A percentile compares a stretch with the other conserved stretches of the same genome.
Conservation (phyloP, 2,113 vertebrate genomes). For the Pygoscelis antarcticus region DNA sequence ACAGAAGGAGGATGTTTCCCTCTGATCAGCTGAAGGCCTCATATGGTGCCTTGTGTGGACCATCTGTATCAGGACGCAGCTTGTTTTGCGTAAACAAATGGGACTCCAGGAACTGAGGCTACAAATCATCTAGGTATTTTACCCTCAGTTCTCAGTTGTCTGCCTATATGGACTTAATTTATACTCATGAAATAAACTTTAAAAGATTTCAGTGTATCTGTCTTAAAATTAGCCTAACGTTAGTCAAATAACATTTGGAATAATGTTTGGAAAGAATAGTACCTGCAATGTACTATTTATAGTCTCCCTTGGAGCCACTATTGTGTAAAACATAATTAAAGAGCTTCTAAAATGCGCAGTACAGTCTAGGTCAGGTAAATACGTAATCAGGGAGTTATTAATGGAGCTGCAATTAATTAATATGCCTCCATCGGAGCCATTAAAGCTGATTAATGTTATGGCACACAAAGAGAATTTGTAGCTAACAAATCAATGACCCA, state of each 20-base stretch:
- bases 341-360: conserved; percentile 48
- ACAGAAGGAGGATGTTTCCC: not conserved
- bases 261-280: not conserved
- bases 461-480: conserved; percentile 63
- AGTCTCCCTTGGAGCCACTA: conserved; percentile 13
- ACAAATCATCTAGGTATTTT: not conserved
- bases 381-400: conserved; percentile 73
- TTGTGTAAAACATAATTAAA: conserved; percentile 62
- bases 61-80: not conserved
- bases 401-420: conserved; percentile 71
- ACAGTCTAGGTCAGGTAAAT: conserved; percentile 70
- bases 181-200: not conserved
- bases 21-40: not conserved
- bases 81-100: not conserved
- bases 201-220: not conserved
- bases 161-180: not conserved
- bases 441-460: conserved; percentile 72
- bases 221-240: not conserved
- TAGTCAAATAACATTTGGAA: not conserved
- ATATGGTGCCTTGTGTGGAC: not conserved
- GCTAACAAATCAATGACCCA: conserved; percentile 72
- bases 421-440: conserved; percentile 54
- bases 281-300: conserved; percentile 39
- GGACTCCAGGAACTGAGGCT: not conserved
- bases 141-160: not conserved